Evolutionary conservation across 2,113 vertebrate genomes (phyloP).

Genomic region (Esox niger): DNA sequence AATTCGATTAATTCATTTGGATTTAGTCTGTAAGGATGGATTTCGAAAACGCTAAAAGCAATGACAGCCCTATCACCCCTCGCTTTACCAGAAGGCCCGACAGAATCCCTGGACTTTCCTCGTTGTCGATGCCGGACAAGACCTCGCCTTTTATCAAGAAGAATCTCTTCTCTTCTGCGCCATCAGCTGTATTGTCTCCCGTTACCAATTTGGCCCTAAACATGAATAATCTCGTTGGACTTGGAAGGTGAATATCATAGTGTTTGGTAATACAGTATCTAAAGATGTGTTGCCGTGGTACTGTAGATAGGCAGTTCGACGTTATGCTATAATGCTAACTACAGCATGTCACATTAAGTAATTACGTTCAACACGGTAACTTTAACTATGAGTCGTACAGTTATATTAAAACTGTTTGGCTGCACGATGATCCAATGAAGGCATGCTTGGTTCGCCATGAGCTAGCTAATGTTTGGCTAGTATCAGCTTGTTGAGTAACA

Average conservation of each 20-base stretch:
- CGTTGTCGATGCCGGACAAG: conserved; percentile 39
- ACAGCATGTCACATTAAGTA: too few species aligned
- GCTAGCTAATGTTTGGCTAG: too few species aligned
- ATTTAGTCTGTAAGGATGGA: conserved; percentile 55
- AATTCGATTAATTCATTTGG: not conserved
- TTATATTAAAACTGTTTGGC: too few species aligned
- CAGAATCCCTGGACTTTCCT: conserved; percentile 49
- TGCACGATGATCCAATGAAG: too few species aligned
- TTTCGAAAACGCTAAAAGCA: conserved; percentile 12
- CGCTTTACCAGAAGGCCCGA: conserved; percentile 49
- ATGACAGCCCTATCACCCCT: conserved; percentile 42
- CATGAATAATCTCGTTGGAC: conserved; percentile 77
- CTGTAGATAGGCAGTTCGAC: not conserved
- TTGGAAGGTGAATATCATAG: conserved; percentile 77
- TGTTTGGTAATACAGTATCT: not conserved
- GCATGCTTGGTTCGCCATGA: too few species aligned
- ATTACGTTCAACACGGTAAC: too few species aligned
- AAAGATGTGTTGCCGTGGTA: not conserved
- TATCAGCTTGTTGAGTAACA: too few species aligned
- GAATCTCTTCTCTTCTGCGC: conserved; percentile 69
- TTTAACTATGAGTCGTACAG: too few species aligned
- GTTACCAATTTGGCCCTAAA: conserved; percentile 82
- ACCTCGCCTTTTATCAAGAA: conserved; percentile 60
- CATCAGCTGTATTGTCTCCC: conserved; percentile 74
- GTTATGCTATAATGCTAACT: too few species aligned